Conservation (phyloP, 2,797 vertebrate species). For the Bucorvus abyssinicus region DNA sequence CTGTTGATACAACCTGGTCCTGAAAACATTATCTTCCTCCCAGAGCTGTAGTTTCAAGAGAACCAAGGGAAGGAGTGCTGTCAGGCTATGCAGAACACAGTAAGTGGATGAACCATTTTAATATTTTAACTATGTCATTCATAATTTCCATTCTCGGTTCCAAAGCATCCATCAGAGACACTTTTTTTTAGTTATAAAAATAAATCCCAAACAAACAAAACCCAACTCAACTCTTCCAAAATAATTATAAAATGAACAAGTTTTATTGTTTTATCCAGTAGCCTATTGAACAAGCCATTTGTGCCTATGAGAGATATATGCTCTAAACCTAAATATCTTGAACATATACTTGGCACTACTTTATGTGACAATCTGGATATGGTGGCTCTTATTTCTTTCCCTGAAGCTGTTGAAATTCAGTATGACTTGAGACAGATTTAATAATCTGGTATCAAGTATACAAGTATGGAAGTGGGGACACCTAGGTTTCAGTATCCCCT, state of each 20-base stretch:
- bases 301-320: background rate
- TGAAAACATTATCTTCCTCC: background rate
- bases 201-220: background rate
- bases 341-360: background rate
- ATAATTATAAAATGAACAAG: background rate
- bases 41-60: background rate
- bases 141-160: background rate
- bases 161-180: background rate
- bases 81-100: background rate
- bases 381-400: background rate
- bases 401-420: background rate
- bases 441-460: background rate
- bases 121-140: background rate
- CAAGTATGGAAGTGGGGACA: background rate
- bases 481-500: accelerated
- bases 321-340: background rate
- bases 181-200: background rate
- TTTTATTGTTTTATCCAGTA: background rate
- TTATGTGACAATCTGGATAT: background rate
- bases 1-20: background rate
- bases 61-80: background rate
- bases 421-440: background rate
- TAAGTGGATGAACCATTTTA: background rate
- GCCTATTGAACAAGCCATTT: background rate
- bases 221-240: background rate